Evolutionary conservation across 2,113 vertebrate genomes (phyloP), one percentile per base, ranked within the genome.

Genomic region (Barnardius zonarius): DNA sequence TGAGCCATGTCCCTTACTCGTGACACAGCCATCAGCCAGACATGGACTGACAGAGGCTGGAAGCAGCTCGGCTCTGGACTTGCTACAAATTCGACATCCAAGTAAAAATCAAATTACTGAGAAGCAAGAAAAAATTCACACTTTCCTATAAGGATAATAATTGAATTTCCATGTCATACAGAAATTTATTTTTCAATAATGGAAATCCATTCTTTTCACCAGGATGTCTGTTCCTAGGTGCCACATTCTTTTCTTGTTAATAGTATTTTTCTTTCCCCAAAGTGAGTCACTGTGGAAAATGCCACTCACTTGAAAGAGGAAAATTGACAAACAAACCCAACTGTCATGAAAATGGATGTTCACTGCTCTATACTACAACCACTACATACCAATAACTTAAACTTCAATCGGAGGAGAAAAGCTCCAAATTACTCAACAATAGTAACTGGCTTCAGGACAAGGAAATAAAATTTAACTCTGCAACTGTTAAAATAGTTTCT

Each of bases 201-300:
- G 94, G 80, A 96, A 97, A 97, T 79, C 85, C 61, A 90, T 96
- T 94, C 86, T 96, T 96, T 96, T 96, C 84, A 96, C 80, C 88
- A 81, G 73, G 57, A 95, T 87, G 85, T 73, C 93, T 94, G n/a
- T 62, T 96, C 95, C 86, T 93, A 96, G 95, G 90, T 96, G 94
- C 59, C 94, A 95, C 92, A 95, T 96, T 96, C 84, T 97, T 95
- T 92, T 96, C 89, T 84, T 77, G 41, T 96, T 95, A 95, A 93
- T 92, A 77, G 72, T 93, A 90, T 97, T 97, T 96, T 96, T 97
- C 96, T 97, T 93, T 94, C 96, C 83, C 61, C 94, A 67, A 86
- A 88, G 30, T 95, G 95, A 97, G 91, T 97, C 94, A 97, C 70
- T 57, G 78, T 70, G 93, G 90, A 97, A 97, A 96, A 97, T 55